These are phyloP conservation scores for Microdon myrmicae DNA, from an alignment of 2,888 invertebrate species.

Conservation along the genomic window DNA sequence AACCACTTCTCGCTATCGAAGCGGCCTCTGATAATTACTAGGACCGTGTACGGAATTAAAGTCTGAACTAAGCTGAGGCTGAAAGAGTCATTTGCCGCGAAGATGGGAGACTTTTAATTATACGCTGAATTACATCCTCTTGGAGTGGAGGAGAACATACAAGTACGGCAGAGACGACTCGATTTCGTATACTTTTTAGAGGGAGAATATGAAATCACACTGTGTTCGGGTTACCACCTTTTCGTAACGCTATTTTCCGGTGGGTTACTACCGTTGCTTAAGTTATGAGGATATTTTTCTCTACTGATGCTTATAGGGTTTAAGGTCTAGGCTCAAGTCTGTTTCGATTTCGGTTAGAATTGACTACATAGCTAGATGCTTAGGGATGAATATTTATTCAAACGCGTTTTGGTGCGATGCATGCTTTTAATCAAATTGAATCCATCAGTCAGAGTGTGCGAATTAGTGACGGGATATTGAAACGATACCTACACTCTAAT, in stretches of 20 bases:
- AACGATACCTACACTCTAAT: constrained; percentile 30
- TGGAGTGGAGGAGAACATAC: no score
- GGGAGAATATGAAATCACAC: no score
- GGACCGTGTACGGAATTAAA: constrained; percentile 31
- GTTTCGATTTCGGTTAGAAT: no score
- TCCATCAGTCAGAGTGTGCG: constrained; percentile 34
- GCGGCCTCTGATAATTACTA: constrained; percentile 41
- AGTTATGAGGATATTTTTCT: constrained; percentile 29
- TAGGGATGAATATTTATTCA: constrained; percentile 23
- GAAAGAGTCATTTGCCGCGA: constrained; percentile 28
- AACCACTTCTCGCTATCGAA: constrained; percentile 32
- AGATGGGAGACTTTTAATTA: constrained; percentile 50
- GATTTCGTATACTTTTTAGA: no score
- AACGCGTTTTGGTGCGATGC: constrained; percentile 28
- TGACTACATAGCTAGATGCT: no score
- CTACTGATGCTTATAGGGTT: no score
- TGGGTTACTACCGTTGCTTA: constrained; percentile 31
- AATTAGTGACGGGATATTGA: neutral
- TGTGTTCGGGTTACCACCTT: neutral
- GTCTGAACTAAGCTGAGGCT: constrained; percentile 14
- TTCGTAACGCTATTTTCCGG: constrained; percentile 8
- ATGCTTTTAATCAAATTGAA: constrained; percentile 47
- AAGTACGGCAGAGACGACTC: no score
- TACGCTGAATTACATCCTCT: constrained; percentile 45
- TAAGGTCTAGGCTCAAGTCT: no score